A percentile compares a stretch with the other conserved stretches of the same genome.
Evolutionary conservation across 2,797 vertebrate species (phyloP).

Genomic region (Lophius americanus): DNA sequence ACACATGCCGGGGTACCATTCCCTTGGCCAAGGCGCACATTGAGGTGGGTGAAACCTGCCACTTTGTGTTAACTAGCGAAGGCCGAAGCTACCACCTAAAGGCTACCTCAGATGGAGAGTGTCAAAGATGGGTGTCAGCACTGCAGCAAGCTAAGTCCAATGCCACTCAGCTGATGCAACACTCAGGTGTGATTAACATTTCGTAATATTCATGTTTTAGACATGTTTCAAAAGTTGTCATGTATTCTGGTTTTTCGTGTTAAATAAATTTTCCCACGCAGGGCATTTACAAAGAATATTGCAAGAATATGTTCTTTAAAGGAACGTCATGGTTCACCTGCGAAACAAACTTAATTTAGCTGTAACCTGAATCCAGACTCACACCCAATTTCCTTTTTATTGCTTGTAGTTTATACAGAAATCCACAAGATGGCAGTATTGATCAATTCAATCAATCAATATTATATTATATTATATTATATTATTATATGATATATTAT

Average conservation of each 20-base stretch:
- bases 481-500: not conserved
- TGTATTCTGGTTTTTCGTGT: not conserved
- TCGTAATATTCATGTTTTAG: not conserved
- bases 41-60: constrained; percentile 90
- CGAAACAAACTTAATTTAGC: constrained; percentile 38
- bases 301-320: not conserved
- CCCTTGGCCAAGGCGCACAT: constrained; percentile 90
- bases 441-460: not conserved
- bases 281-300: no score
- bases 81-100: constrained; percentile 94
- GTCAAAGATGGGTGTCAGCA: constrained; percentile 91
- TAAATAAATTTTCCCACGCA: no score
- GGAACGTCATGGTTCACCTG: constrained; percentile 7
- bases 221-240: constrained; percentile 5
- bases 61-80: constrained; percentile 89
- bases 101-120: constrained; percentile 89
- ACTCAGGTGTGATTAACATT: constrained; percentile 69
- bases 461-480: not conserved
- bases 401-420: not conserved
- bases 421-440: constrained; percentile 64
- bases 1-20: constrained; percentile 94
- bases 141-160: constrained; percentile 91
- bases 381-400: constrained; percentile 42
- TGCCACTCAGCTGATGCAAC: constrained; percentile 86
- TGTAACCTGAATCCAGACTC: constrained; percentile 39